phyloP scores from a whole-genome alignment of 1,140 invertebrate genomes.

The Choristoneura fumiferana region DNA sequence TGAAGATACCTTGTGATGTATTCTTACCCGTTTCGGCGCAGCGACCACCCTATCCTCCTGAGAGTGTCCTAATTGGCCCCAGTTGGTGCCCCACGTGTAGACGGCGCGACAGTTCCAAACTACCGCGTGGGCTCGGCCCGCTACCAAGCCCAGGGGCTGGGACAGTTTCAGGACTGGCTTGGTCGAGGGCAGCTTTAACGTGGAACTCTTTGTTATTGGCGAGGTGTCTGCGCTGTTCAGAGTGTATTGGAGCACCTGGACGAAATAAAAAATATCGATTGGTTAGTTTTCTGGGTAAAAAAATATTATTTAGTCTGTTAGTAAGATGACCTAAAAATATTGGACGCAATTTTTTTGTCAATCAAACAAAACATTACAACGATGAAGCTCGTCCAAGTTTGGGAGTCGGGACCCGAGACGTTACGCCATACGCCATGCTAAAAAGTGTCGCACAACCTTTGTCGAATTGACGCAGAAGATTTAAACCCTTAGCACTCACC shows the following conservation, averaged over 20 bases:
- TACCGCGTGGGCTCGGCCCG: slow-evolving; percentile 83
- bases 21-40: slow-evolving; percentile 68
- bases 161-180: slow-evolving; percentile 60
- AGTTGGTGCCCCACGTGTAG: slow-evolving; percentile 85
- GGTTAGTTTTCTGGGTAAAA: too few species aligned
- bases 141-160: slow-evolving; percentile 76
- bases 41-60: slow-evolving; percentile 59
- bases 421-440: too few species aligned
- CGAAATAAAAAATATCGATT: slow-evolving; percentile 4
- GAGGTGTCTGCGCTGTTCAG: slow-evolving; percentile 53
- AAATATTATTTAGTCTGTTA: too few species aligned
- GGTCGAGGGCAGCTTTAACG: slow-evolving; percentile 43
- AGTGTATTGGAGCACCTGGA: slow-evolving; percentile 62
- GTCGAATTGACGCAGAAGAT: too few species aligned
- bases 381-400: too few species aligned
- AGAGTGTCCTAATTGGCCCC: slow-evolving; percentile 84
- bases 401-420: too few species aligned
- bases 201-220: slow-evolving; percentile 45
- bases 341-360: too few species aligned
- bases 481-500: slow-evolving; percentile 41
- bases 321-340: too few species aligned
- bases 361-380: too few species aligned
- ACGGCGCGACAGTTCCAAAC: slow-evolving; percentile 80
- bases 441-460: too few species aligned
- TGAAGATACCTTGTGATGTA: too few species aligned